Base-by-base conservation (phyloP, 2,797 vertebrate species). In the Harpagifer antarcticus region DNA sequence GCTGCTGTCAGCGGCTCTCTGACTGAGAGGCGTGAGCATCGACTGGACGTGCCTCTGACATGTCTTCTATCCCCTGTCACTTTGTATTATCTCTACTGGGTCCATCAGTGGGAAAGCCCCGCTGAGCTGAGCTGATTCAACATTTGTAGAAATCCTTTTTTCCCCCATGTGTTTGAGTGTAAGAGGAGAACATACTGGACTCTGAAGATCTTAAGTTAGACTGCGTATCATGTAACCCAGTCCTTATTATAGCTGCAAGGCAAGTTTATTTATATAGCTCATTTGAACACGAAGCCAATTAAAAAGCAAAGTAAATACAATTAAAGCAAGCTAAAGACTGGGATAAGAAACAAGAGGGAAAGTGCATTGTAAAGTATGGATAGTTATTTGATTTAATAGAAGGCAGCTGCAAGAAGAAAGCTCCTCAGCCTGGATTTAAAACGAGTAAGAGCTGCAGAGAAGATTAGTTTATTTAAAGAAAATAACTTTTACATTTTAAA, bases 61-160 rank as follows among this genome's bases (percentile, higher is more conserved):
- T 67, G 70, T 68, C 71, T 67, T 64, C 58, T 64, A 68, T 86
- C 75, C 67, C 60, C 33, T 49, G 77, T 88, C 89, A 76, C 70
- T 79, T 64, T 40, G 23, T 23, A 4, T 86, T 80, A 78, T 85
- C 54, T 66, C 54, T 40, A 20, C 5, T 74, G 53, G 74, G 43
- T 79, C 37, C 15, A 74, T 82, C 43, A 31, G 9, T 19, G 4
- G 16, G 14, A 50, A 44, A 68, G 56, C 20, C 23, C 3, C 27
- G 15, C 48, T 53, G 5, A 27, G 69, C 43, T 73, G 50, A 73
- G 11, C 20, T 27, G 45, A 71, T 68, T 33, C 9, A 66, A 55
- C 37, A 19, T 56, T 7, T 53, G 42, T 55, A 37, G n/a, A 31
- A 58, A 49, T 37, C 33, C 33, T 1, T 72, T 37, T 37, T 37